Conservation (phyloP, 2,888 invertebrate species). For the Zygaena filipendulae region DNA sequence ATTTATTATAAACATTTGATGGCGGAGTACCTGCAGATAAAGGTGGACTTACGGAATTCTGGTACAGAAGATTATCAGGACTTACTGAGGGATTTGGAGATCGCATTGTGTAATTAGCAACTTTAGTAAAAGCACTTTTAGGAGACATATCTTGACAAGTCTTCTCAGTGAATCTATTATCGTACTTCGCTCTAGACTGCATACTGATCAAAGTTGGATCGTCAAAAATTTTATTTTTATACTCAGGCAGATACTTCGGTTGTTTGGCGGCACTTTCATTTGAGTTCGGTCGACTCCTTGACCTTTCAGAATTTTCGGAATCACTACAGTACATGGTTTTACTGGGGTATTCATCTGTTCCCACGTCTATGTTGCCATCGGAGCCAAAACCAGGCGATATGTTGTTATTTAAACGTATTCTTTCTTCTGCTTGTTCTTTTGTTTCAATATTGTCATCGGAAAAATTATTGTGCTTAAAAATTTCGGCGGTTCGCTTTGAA, state of each 20-base stretch:
- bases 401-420: constrained; percentile 50
- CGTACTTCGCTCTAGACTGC: constrained; percentile 63
- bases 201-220: constrained; percentile 65
- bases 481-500: constrained; percentile 47
- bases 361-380: constrained; percentile 60
- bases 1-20: constrained; percentile 39
- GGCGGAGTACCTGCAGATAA: constrained; percentile 70
- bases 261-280: constrained; percentile 65
- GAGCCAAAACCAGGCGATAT: constrained; percentile 59
- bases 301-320: constrained; percentile 58
- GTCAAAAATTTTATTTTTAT: constrained; percentile 71
- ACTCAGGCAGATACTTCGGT: constrained; percentile 60
- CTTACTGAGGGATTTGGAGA: constrained; percentile 80
- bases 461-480: constrained; percentile 53
- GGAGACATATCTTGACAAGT: constrained; percentile 63
- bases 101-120: constrained; percentile 60
- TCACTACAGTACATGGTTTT: constrained; percentile 60
- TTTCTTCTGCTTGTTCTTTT: constrained; percentile 53
- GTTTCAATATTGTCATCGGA: constrained; percentile 42
- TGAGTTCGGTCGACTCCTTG: constrained; percentile 60
- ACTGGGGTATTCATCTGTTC: constrained; percentile 60
- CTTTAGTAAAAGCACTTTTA: constrained; percentile 89
- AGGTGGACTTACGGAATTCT: constrained; percentile 82
- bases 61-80: constrained; percentile 81
- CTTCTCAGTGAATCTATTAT: constrained; percentile 52